phyloP scores from a whole-genome alignment of 2,888 invertebrate species.

The Pammene fasciana region DNA sequence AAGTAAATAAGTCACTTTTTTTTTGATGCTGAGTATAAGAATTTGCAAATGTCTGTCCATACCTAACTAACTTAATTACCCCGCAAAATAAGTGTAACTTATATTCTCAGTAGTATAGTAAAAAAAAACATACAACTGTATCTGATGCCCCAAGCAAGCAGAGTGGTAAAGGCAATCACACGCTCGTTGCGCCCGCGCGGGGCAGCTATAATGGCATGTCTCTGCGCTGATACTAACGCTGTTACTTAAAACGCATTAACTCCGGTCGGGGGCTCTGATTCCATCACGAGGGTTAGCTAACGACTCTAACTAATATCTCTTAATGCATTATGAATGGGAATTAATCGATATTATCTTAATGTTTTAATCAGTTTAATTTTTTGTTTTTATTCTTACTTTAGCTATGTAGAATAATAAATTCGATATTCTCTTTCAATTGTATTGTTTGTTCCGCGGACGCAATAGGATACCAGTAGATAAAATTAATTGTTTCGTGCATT shows the following conservation, averaged over 20 bases:
- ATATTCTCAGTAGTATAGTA: background rate
- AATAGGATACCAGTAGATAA: too few relatives aligned
- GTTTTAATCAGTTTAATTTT: too few relatives aligned
- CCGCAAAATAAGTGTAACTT: too few relatives aligned
- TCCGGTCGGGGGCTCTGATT: constrained; percentile 32
- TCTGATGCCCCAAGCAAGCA: constrained; percentile 3
- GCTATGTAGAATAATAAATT: too few relatives aligned
- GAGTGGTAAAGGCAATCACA: constrained; percentile 31
- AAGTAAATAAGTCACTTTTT: background rate
- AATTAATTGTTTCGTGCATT: too few relatives aligned
- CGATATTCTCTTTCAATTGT: too few relatives aligned
- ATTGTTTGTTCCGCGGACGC: too few relatives aligned
- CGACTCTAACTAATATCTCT: constrained; percentile 8
- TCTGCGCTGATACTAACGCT: constrained; percentile 38
- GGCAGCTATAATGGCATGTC: constrained; percentile 34
- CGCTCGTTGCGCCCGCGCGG: constrained; percentile 24
- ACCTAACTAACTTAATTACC: too few relatives aligned
- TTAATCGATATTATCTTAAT: background rate
- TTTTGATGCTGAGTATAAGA: too few relatives aligned
- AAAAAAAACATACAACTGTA: background rate
- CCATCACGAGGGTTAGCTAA: constrained; percentile 24
- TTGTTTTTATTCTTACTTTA: too few relatives aligned
- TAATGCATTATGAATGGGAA: background rate
- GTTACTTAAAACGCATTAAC: constrained; percentile 40
- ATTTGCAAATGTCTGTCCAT: too few relatives aligned